Conservation (phyloP, 2,113 vertebrate species). For the Thomomys bottae region DNA sequence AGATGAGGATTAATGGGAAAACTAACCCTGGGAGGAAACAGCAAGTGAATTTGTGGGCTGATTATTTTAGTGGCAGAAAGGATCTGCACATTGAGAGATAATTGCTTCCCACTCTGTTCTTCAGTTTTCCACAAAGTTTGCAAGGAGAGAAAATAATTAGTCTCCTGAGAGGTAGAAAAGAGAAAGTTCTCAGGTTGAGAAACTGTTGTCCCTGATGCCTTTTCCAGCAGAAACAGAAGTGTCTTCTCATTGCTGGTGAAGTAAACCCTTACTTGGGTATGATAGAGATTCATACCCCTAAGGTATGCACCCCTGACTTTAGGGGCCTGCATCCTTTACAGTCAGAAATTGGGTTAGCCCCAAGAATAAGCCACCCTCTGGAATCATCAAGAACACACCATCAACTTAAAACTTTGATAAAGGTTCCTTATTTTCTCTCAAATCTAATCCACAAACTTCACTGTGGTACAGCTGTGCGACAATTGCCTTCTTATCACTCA, state of each 20-base stretch:
- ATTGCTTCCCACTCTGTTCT: conserved; percentile 64
- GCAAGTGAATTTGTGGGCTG: background rate
- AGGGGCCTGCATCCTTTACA: background rate
- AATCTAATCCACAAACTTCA: background rate
- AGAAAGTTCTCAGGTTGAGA: conserved; percentile 53
- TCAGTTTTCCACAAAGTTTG: conserved; percentile 63
- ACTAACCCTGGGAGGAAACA: background rate
- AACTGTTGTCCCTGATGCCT: background rate
- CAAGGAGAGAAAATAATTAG: conserved; percentile 58
- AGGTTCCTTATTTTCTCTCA: background rate
- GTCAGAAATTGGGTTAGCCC: background rate
- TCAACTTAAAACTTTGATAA: background rate
- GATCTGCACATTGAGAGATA: conserved; percentile 53
- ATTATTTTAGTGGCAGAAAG: conserved; percentile 46
- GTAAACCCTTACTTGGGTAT: background rate
- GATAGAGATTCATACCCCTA: background rate
- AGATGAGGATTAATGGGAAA: background rate
- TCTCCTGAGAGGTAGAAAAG: conserved; percentile 43
- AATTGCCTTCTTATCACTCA: background rate
- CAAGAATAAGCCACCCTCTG: background rate
- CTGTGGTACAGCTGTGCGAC: background rate
- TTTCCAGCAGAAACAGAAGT: background rate
- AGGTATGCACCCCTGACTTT: background rate
- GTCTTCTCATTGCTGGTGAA: background rate
- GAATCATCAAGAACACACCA: background rate